Evolutionary conservation across 2,113 vertebrate species (phyloP).

Genomic region (Campylomormyrus tamandua): DNA sequence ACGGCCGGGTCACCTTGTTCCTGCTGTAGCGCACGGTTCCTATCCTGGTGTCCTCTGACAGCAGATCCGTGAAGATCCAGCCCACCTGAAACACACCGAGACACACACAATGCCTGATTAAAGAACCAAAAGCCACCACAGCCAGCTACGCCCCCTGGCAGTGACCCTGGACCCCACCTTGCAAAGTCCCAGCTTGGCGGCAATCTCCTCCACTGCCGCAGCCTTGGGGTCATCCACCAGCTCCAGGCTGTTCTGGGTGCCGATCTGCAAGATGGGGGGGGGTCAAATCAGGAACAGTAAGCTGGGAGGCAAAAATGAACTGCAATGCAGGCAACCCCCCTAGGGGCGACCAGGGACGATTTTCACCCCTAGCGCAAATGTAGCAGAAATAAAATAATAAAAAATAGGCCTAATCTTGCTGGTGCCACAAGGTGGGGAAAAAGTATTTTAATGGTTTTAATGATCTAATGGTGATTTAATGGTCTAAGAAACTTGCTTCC

Average conservation of each 20-base stretch:
- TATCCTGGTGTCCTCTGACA: constrained; percentile 93
- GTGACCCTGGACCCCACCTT: constrained; percentile 63
- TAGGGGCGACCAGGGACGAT: neutral
- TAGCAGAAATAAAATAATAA: neutral
- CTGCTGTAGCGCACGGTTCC: constrained; percentile 89
- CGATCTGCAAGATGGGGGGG: constrained; percentile 62
- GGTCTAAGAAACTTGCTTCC: neutral
- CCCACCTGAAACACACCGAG: constrained; percentile 67
- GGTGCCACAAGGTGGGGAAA: neutral
- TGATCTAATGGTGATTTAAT: neutral
- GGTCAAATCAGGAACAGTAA: neutral
- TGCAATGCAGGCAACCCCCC: neutral
- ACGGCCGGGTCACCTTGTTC: constrained; percentile 70
- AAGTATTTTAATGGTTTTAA: neutral
- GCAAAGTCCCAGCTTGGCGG: constrained; percentile 85
- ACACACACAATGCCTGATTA: no score
- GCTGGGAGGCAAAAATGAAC: neutral
- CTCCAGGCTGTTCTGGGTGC: constrained; percentile 90
- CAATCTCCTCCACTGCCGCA: constrained; percentile 87
- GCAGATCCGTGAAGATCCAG: constrained; percentile 95
- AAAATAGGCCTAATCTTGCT: neutral
- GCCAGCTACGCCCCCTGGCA: neutral
- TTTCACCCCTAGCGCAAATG: neutral
- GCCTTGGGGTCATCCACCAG: constrained; percentile 90
- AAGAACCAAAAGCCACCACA: neutral